These are phyloP conservation scores for Leistus spinibarbis DNA, from an alignment of 2,888 invertebrate genomes.

Conservation along the genomic window DNA sequence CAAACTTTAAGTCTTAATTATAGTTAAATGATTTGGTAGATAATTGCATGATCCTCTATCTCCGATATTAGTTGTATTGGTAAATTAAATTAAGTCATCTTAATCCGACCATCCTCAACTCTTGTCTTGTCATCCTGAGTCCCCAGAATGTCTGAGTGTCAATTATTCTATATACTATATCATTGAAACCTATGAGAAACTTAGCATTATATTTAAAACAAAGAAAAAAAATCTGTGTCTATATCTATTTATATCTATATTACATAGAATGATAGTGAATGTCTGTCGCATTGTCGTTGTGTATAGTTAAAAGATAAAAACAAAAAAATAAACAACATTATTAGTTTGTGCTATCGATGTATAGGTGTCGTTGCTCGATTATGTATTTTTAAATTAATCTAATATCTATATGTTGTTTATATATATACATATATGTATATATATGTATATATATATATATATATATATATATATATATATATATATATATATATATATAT, in stretches of 20 bases:
- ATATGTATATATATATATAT: constrained; percentile 7
- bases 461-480: constrained; percentile 15
- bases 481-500: background rate
- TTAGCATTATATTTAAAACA: constrained; percentile 27
- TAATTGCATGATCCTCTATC: constrained; percentile 3
- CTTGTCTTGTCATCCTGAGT: constrained; percentile 5
- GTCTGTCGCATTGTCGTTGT: constrained; percentile 41
- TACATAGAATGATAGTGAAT: constrained; percentile 38
- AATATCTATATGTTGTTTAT: constrained; percentile 1
- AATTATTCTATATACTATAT: constrained; percentile 36
- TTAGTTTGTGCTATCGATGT: constrained; percentile 53
- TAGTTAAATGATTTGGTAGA: background rate
- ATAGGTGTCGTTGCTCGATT: constrained; percentile 57
- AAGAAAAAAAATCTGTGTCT: constrained; percentile 30
- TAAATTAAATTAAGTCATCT: constrained; percentile 9
- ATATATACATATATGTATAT: constrained; percentile 15
- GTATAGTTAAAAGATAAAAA: constrained; percentile 38
- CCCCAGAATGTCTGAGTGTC: constrained; percentile 41
- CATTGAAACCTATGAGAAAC: constrained; percentile 36
- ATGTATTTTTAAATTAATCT: constrained; percentile 15
- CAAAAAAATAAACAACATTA: constrained; percentile 30
- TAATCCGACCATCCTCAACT: constrained; percentile 15
- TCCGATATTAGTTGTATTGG: background rate
- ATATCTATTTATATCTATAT: constrained; percentile 40
- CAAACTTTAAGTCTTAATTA: background rate